These are phyloP conservation scores for Diorhabda sublineata DNA, from an alignment of 1,140 invertebrate species.

Conservation along the genomic window DNA sequence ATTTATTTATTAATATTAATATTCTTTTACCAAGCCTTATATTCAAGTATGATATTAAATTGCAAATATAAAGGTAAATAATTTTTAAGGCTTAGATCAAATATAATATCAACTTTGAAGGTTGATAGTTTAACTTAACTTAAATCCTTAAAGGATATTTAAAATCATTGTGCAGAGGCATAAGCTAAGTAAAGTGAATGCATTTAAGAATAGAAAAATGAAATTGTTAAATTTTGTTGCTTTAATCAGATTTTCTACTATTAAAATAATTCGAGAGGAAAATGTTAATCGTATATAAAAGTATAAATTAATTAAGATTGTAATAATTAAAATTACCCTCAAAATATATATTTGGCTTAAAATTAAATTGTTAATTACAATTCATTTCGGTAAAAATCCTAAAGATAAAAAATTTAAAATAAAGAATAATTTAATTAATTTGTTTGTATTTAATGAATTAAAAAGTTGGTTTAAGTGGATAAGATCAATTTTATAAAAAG, in stretches of 20 bases:
- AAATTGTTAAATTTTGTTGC: too few relatives aligned
- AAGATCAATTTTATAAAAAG: constrained; percentile 44
- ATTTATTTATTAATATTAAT: too few relatives aligned
- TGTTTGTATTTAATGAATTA: background rate
- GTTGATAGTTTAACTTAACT: too few relatives aligned
- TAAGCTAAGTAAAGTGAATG: too few relatives aligned
- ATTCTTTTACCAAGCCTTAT: too few relatives aligned
- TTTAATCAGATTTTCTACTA: too few relatives aligned
- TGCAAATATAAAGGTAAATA: constrained; percentile 28
- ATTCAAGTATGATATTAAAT: too few relatives aligned
- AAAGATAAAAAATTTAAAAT: constrained; percentile 52
- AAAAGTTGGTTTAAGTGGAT: constrained; percentile 32
- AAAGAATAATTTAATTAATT: constrained; percentile 47
- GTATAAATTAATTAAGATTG: constrained; percentile 47
- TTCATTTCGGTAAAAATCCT: constrained; percentile 54
- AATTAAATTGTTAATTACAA: constrained; percentile 50
- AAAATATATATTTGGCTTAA: constrained; percentile 43
- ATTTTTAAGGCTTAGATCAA: constrained; percentile 49
- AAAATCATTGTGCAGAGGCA: too few relatives aligned
- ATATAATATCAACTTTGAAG: constrained; percentile 35
- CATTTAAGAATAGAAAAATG: too few relatives aligned
- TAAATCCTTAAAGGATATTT: too few relatives aligned
- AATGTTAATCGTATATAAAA: constrained; percentile 45
- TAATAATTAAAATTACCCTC: constrained; percentile 45
- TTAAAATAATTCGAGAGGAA: too few relatives aligned